Base-by-base conservation (phyloP, 2,888 invertebrate genomes). In the Rhamnusium bicolor region DNA sequence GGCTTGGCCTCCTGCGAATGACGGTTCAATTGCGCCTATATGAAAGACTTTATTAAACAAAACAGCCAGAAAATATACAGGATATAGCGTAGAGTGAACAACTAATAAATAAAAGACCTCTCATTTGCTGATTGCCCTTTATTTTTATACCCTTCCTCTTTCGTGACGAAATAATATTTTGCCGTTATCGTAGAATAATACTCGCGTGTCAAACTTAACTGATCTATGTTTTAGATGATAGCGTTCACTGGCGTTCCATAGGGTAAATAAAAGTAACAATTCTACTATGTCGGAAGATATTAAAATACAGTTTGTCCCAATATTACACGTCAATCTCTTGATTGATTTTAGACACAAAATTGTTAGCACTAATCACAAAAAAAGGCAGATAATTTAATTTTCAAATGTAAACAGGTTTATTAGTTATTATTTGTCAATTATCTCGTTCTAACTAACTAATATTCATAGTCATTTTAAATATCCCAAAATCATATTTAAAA, bases 41-140 rank as follows among this genome's bases (percentile, higher is more conserved):
- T 79, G 72, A 76, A 79, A 71, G 74, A 73, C 74, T 79, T 71
- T 68, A 76, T 79, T 79, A 78, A 76, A 78, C 77, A 76, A 76
- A 76, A 74, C 72, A 53, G 54, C 54, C 56, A 73, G 71, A 72
- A 75, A 79, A 79, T 77, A 73, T 72, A 58, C 49, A 60, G 72
- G 58, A 63, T 69, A 40, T 58, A 29, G 60, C 58, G 51, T 21
- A 19, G 32, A 60, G 21, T 49, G 69, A 56, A 56, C 73, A 66
- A 62, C 27, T 62, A 53, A 70, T 73, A 69, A 69, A 69, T 69
- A 69, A 73, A 60, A 40, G 46, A 3, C 40, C 62, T 61, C 29
- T 46, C 49, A 47, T 54, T 61, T 49, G 62, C n/a, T 66, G 46
- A 66, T 29, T 27, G 53, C 47, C 51, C 62, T n/a, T 67, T 40